These are phyloP conservation scores for Macrochelys suwanniensis DNA, from an alignment of 2,797 vertebrate species.

Conservation along the genomic window DNA sequence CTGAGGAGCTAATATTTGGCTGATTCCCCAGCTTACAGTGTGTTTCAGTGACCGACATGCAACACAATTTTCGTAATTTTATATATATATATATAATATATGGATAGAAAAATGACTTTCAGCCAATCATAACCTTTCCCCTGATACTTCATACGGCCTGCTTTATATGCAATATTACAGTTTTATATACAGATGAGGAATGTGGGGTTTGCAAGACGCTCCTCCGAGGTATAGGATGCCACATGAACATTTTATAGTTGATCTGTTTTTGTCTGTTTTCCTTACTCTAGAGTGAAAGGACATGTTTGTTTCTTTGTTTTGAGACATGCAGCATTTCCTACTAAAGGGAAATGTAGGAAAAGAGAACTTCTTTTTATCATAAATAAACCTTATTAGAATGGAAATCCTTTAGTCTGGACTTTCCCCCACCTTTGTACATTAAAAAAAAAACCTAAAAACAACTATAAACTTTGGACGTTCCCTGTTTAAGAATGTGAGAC, in stretches of 20 bases:
- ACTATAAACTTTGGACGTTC: conserved; percentile 25
- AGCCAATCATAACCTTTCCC: too few species aligned
- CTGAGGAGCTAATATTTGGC: too few species aligned
- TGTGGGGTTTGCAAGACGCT: too few species aligned
- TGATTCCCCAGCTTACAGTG: too few species aligned
- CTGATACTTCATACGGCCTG: too few species aligned
- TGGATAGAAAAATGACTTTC: too few species aligned
- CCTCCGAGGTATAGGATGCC: too few species aligned
- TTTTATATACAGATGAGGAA: too few species aligned
- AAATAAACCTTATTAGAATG: background rate
- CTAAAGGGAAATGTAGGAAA: background rate
- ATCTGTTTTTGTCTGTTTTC: background rate
- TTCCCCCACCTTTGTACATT: background rate
- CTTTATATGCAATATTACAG: too few species aligned
- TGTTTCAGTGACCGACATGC: too few species aligned
- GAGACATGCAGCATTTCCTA: accelerated
- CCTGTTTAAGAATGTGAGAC: conserved; percentile 20
- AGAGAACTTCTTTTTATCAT: background rate
- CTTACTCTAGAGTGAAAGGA: background rate
- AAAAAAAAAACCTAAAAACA: background rate
- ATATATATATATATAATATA: too few species aligned
- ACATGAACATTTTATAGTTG: background rate
- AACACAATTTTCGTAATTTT: too few species aligned
- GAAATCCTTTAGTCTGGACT: background rate
- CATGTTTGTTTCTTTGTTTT: accelerated